Evolutionary conservation across 2,888 invertebrate genomes (phyloP), one percentile per base, ranked within the genome.

Genomic region (Perithous albicinctus): DNA sequence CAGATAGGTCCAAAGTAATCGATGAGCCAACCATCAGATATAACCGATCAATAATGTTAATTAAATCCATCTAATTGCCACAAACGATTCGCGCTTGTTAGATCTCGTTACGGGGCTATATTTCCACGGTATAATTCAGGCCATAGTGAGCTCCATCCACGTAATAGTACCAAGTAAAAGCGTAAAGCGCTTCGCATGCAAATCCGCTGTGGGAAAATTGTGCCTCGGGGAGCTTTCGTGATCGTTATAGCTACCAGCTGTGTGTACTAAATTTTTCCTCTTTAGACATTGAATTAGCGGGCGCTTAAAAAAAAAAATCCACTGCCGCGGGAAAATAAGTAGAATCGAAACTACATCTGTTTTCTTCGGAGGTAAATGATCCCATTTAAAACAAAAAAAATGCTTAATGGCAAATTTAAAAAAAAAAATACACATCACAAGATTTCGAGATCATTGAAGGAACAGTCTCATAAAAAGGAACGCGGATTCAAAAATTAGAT

Each of bases 21-120:
- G 29, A 29, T 12, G 54, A 56, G 29, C 29, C 29, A 56, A 56
- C 4, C 54, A 56, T n/a, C 29, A 7, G 6, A 56, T 56, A n/a
- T 29, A 12, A 12, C 0, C 48, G 18, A 48, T 67, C 67, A 20
- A 67, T 67, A 67, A 48, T 48, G 48, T 32, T 67, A 67, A 67
- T 67, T 67, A 67, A 48, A 67, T 67, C 67, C 20, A 12, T 10
- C 32, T 51, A 67, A 67, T 51, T 67, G 48, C 67, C 32, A 67
- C 41, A 23, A 67, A 67, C 48, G 67, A 67, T 67, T 51, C 51
- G 32, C 32, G 48, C 67, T 12, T 5, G 48, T 20, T 63, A 32
- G 51, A 7, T 32, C 48, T 35, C 48, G 20, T 67, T 67, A 12
- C 29, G 1, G 20, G 10, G 20, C 35, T 51, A 35, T 48, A 67